Evolutionary conservation across 2,797 vertebrate species (phyloP).

Genomic region (Oreochromis grahami): DNA sequence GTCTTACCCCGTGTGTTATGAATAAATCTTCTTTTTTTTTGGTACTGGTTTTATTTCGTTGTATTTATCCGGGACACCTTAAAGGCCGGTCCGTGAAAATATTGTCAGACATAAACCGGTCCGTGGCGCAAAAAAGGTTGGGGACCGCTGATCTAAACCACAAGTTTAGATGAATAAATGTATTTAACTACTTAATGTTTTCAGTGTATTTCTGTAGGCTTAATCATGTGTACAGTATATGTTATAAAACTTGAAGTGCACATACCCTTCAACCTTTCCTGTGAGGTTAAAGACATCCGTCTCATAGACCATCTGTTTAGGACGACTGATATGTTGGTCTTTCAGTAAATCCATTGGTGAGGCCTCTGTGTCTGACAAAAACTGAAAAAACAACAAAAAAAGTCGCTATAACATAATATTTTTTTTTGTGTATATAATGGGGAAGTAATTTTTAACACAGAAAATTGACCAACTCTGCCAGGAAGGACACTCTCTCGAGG

Average conservation of each 20-base stretch:
- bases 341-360: conserved; percentile 77
- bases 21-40: background rate
- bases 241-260: background rate
- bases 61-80: background rate
- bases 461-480: conserved; percentile 70
- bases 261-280: conserved; percentile 82
- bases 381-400: conserved; percentile 39
- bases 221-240: background rate
- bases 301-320: conserved; percentile 86
- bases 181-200: background rate
- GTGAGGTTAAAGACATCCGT: conserved; percentile 78
- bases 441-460: background rate
- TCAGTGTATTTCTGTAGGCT: background rate
- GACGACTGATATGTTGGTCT: conserved; percentile 79
- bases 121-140: background rate
- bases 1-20: background rate
- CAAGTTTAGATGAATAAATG: background rate
- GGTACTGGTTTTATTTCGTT: background rate
- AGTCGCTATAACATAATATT: background rate
- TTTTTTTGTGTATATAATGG: background rate
- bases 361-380: conserved; percentile 47
- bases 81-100: background rate
- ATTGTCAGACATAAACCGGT: background rate
- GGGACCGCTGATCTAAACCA: background rate
- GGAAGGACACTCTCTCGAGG: conserved; percentile 88